Conservation (phyloP, 2,113 vertebrate species). For the Gulo gulo region DNA sequence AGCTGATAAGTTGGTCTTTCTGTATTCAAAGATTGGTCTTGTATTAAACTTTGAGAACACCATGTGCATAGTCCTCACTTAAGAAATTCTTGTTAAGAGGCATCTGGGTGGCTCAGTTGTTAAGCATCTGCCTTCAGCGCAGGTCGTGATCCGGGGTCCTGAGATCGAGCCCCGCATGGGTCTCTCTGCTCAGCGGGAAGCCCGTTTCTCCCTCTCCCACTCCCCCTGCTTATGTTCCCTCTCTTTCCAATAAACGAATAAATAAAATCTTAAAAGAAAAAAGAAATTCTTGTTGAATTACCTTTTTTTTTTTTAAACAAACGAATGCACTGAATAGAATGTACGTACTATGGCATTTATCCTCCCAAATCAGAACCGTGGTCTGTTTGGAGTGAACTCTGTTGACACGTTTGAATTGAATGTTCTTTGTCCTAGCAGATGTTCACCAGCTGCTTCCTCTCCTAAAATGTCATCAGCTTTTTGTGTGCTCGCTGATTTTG, state of each 20-base stretch:
- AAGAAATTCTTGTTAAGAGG: neutral
- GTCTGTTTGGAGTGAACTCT: slow-evolving; percentile 27
- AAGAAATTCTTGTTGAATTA: slow-evolving; percentile 26
- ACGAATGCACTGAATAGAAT: slow-evolving; percentile 15
- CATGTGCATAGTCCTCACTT: neutral
- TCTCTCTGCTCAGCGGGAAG: too few species aligned
- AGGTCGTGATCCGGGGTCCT: too few species aligned
- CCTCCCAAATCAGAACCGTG: neutral
- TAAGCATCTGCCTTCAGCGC: too few species aligned
- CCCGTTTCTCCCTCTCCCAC: too few species aligned
- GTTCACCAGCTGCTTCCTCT: slow-evolving; percentile 60
- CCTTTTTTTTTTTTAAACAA: slow-evolving; percentile 28
- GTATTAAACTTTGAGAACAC: slow-evolving; percentile 12
- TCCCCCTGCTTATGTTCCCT: too few species aligned
- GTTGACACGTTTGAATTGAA: slow-evolving; percentile 43
- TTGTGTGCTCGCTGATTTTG: slow-evolving; percentile 33
- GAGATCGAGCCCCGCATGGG: too few species aligned
- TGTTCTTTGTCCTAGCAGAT: slow-evolving; percentile 43
- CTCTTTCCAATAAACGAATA: too few species aligned
- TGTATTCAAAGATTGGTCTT: neutral
- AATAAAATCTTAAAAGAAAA: too few species aligned
- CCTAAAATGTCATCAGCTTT: slow-evolving; percentile 24
- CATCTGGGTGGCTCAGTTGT: too few species aligned
- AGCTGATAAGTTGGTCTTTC: neutral
- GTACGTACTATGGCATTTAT: neutral